Percentiles rank a stretch among this genome's conserved stretches.
These are phyloP conservation scores for Maniola jurtina DNA, from an alignment of 1,140 invertebrate genomes.

Conservation along the genomic window DNA sequence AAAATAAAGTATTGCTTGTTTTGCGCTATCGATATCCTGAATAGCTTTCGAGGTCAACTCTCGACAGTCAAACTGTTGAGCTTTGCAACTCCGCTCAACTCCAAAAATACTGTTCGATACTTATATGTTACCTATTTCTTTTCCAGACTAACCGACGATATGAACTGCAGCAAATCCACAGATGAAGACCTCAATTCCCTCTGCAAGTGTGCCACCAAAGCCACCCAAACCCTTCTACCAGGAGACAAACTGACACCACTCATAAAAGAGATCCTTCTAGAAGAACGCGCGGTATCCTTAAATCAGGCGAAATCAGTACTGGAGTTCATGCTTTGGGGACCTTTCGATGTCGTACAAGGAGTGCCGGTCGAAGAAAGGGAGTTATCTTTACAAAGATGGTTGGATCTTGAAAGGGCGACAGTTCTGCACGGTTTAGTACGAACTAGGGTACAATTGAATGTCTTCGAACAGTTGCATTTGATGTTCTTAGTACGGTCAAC, in stretches of 20 bases:
- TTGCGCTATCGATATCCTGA: no score
- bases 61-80: no score
- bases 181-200: slow-evolving; percentile 84
- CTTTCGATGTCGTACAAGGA: slow-evolving; percentile 85
- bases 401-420: slow-evolving; percentile 90
- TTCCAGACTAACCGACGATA: slow-evolving; percentile 81
- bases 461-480: slow-evolving; percentile 88
- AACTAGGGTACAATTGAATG: slow-evolving; percentile 85
- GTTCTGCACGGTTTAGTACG: slow-evolving; percentile 88
- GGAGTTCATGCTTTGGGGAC: slow-evolving; percentile 92
- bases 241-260: slow-evolving; percentile 83
- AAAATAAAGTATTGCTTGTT: no score
- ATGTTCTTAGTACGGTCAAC: slow-evolving; percentile 90
- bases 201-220: slow-evolving; percentile 87
- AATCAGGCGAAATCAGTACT: slow-evolving; percentile 86
- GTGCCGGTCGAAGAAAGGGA: slow-evolving; percentile 84
- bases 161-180: slow-evolving; percentile 74
- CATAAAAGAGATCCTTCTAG: slow-evolving; percentile 83
- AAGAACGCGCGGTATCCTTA: slow-evolving; percentile 86
- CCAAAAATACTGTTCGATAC: background rate
- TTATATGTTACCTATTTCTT: background rate
- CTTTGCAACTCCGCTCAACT: no score
- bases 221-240: slow-evolving; percentile 83
- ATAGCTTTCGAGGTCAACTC: no score
- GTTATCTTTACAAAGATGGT: slow-evolving; percentile 87